Base-by-base conservation (phyloP, 2,888 invertebrate species). In the Callyntrura sp. region DNA sequence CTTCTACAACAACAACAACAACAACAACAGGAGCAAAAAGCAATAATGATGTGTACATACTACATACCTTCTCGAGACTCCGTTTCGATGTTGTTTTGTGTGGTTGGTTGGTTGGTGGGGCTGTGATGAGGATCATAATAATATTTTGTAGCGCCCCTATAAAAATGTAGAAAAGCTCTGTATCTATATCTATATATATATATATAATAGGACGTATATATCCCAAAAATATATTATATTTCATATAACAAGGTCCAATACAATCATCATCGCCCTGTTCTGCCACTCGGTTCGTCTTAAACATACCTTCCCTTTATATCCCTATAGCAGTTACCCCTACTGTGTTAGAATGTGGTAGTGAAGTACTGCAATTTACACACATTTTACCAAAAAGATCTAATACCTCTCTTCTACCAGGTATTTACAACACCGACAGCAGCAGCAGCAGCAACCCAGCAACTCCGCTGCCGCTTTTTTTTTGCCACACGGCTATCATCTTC, bases 371-470 rank as follows among this genome's bases (percentile, higher is more conserved):
- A 79, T 79, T 79, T 35, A 79, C 79, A 79, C 79, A 79, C 79
- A 60, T 79, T 79, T 48, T 79, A 57, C 55, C 79, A 79, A 70
- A 79, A 70, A 57, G 23, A 55, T 57, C 28, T 79, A 57, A 79
- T 57, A 79, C 57, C 14, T 78, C 9, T 76, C 25, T 60, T 25
- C 76, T 28, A 20, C 79, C 73, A 73, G 73, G 45, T 73, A 73
- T 73, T 73, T 73, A 73, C 73, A 45, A 73, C 48, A 48, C 20
- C 73, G 73, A 73, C 73, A n/a, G n/a, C n/a, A n/a, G n/a, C n/a
- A n/a, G n/a, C n/a, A n/a, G n/a, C n/a, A n/a, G n/a, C n/a, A 73
- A 51, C 35, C 35, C 62, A 62, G 23, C 73, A 73, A 73, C 73
- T 51, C 17, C 23, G 51, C 73, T 51, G 73, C 51, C 73, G 73